phyloP scores from a whole-genome alignment of 2,113 vertebrate genomes.

The Hyperopisus bebe region DNA sequence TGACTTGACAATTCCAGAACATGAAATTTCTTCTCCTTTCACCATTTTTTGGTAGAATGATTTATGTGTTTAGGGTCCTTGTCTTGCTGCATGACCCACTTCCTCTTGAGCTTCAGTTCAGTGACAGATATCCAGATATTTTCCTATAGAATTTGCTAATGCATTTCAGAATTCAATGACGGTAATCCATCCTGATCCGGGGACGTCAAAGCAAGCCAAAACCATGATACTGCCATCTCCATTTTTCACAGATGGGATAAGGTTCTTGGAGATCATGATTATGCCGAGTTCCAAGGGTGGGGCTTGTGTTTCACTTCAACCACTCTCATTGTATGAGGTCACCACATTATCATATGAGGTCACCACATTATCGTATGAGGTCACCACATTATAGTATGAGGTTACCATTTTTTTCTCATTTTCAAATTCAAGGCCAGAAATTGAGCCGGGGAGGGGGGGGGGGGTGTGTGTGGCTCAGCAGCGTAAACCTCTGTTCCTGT shows the following conservation, averaged over 20 bases:
- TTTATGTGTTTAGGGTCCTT: background rate
- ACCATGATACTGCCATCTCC: background rate
- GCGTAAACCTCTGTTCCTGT: too few species aligned
- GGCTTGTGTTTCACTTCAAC: background rate
- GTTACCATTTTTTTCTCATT: background rate
- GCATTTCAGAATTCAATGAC: background rate
- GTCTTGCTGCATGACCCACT: background rate
- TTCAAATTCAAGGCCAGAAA: background rate
- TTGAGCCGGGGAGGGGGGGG: too few species aligned
- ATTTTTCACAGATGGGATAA: background rate
- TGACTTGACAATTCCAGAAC: background rate
- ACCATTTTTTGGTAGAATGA: background rate
- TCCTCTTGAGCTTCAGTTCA: background rate
- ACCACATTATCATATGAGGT: background rate
- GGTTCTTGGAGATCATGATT: background rate
- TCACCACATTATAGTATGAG: too few species aligned
- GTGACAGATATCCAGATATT: background rate
- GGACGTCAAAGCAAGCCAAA: background rate
- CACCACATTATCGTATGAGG: background rate
- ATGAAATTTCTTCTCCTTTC: background rate
- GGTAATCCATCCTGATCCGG: background rate
- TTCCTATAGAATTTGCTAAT: background rate
- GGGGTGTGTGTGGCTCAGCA: background rate
- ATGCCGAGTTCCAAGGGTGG: background rate
- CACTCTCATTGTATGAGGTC: background rate